Percentiles rank a stretch among this genome's conserved stretches.
Conservation (phyloP, 1,140 invertebrate species). For the Meloidogyne chitwoodi region DNA sequence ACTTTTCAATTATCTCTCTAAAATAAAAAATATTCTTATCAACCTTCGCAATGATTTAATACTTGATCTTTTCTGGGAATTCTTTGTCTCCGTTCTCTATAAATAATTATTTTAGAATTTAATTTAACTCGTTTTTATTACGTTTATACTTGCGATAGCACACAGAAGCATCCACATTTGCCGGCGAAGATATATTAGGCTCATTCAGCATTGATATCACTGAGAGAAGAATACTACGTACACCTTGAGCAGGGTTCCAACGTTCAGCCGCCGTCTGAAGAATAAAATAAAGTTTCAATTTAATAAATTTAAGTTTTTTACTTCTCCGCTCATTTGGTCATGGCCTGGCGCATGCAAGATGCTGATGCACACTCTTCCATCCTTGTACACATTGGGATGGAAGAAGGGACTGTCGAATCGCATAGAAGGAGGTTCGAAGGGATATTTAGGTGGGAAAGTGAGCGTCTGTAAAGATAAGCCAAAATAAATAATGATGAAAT, state of each 20-base stretch:
- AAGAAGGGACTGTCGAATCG: not conserved
- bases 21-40: constrained; percentile 29
- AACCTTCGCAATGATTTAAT: not conserved
- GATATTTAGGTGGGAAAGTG: not conserved
- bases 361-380: constrained; percentile 6
- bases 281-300: not conserved
- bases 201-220: constrained; percentile 3
- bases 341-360: not conserved
- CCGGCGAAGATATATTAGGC: not conserved
- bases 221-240: not conserved
- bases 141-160: not conserved
- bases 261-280: not conserved
- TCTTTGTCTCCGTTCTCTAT: not conserved
- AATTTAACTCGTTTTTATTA: not conserved
- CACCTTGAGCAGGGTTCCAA: not conserved
- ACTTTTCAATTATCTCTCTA: constrained; percentile 77
- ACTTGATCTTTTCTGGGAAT: not conserved
- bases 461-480: not conserved
- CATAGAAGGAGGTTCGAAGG: not conserved
- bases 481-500: too few relatives aligned
- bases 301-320: not conserved
- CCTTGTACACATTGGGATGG: not conserved
- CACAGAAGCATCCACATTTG: not conserved
- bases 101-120: not conserved
- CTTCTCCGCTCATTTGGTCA: not conserved